phyloP scores from a whole-genome alignment of 1,140 invertebrate species.

The Halictus rubicundus region DNA sequence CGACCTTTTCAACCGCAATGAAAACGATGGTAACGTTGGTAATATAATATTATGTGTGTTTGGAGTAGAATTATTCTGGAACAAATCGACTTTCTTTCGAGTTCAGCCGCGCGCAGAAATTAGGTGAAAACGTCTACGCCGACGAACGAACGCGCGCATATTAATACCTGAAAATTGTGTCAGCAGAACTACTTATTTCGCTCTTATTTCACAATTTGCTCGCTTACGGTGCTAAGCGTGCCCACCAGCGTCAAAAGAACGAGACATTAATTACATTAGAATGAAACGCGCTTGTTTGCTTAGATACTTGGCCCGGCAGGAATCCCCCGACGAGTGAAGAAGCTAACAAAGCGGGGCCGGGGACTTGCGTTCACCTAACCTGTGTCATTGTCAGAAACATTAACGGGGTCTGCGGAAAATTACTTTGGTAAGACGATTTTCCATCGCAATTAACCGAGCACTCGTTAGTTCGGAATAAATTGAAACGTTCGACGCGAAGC shows the following conservation, averaged over 20 bases:
- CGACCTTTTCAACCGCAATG: no score
- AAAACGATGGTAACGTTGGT: no score
- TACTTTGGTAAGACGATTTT: neutral
- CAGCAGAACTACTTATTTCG: neutral
- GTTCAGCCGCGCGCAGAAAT: neutral
- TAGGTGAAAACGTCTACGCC: neutral
- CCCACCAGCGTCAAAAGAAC: slow-evolving; percentile 9
- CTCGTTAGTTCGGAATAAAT: no score
- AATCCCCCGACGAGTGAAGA: slow-evolving; percentile 16
- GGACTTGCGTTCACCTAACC: slow-evolving; percentile 19
- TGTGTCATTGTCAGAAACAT: slow-evolving; percentile 11
- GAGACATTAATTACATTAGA: slow-evolving; percentile 41
- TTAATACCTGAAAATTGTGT: slow-evolving; percentile 17
- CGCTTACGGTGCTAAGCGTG: slow-evolving; percentile 18
- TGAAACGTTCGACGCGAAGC: no score
- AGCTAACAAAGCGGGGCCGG: neutral
- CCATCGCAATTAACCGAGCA: no score
- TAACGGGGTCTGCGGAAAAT: neutral
- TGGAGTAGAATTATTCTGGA: neutral
- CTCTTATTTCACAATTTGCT: slow-evolving; percentile 10
- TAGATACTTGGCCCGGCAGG: slow-evolving; percentile 35
- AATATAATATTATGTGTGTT: no score
- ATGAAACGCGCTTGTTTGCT: slow-evolving; percentile 12
- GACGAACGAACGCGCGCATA: neutral
- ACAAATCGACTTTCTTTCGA: neutral